These are phyloP conservation scores for Leptobrachium ailaonicum DNA, from an alignment of 2,113 vertebrate genomes.

Conservation along the genomic window DNA sequence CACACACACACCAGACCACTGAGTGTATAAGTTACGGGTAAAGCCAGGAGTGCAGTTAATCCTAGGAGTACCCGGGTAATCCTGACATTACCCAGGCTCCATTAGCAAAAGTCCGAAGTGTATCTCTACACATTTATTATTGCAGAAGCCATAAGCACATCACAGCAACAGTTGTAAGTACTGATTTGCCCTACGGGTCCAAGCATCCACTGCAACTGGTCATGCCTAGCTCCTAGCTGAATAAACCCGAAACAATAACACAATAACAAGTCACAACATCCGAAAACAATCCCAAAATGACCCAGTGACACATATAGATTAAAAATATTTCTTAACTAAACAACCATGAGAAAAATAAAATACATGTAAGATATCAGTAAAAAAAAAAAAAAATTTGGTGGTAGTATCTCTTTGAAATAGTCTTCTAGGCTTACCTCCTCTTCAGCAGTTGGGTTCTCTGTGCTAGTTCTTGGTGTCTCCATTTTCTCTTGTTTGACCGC, in stretches of 20 bases:
- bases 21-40: too few species aligned
- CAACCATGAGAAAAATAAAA: background rate
- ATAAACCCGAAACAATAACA: background rate
- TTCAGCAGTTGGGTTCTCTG: constrained; percentile 55
- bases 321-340: background rate
- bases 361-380: background rate
- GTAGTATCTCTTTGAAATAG: background rate
- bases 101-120: too few species aligned
- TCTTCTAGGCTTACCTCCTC: constrained; percentile 60
- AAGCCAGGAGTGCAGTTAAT: too few species aligned
- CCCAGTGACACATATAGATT: background rate
- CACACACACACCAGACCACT: too few species aligned
- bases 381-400: background rate
- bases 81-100: too few species aligned
- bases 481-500: constrained; percentile 74
- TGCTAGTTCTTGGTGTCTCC: constrained; percentile 50
- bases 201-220: too few species aligned
- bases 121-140: too few species aligned
- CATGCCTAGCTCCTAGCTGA: too few species aligned
- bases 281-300: background rate
- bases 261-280: background rate
- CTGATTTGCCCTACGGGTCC: too few species aligned
- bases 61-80: too few species aligned
- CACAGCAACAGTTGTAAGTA: too few species aligned
- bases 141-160: too few species aligned